phyloP scores from a whole-genome alignment of 2,797 vertebrate genomes.

The Petrocephalus schoutedeni region DNA sequence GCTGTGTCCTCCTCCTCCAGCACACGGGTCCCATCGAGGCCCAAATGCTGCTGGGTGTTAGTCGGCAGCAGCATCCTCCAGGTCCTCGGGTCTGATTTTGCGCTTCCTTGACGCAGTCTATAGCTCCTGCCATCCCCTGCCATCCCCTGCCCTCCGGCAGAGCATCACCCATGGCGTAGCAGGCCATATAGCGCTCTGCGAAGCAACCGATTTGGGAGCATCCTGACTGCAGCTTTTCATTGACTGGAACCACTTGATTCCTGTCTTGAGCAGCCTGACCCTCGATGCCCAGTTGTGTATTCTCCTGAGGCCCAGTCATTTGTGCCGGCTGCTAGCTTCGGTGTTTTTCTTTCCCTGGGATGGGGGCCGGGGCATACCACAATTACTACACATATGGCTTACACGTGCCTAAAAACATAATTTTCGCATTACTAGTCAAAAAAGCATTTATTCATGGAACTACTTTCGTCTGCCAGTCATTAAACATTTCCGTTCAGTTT shows the following conservation, averaged over 20 bases:
- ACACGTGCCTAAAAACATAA: not conserved
- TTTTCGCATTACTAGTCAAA: not conserved
- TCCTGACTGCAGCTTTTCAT: constrained; percentile 38
- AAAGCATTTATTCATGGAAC: not conserved
- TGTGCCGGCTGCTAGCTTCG: constrained; percentile 30
- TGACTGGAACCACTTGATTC: constrained; percentile 49
- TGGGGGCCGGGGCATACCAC: not conserved
- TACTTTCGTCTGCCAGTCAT: not conserved
- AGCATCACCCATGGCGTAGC: not conserved
- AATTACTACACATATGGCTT: not conserved
- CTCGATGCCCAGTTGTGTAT: constrained; percentile 52
- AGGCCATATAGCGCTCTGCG: not conserved
- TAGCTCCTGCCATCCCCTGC: too few species aligned
- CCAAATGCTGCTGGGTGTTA: not conserved
- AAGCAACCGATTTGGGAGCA: not conserved
- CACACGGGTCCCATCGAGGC: not conserved
- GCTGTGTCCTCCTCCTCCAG: not conserved
- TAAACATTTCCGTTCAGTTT: not conserved
- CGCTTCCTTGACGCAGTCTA: not conserved
- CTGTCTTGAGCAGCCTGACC: constrained; percentile 51
- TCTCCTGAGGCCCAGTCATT: constrained; percentile 46
- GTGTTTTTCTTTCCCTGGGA: constrained; percentile 37
- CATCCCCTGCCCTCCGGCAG: not conserved
- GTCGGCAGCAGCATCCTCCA: not conserved
- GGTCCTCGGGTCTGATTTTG: not conserved